Conservation (phyloP, 2,797 vertebrate genomes). For the Borostomias antarcticus region DNA sequence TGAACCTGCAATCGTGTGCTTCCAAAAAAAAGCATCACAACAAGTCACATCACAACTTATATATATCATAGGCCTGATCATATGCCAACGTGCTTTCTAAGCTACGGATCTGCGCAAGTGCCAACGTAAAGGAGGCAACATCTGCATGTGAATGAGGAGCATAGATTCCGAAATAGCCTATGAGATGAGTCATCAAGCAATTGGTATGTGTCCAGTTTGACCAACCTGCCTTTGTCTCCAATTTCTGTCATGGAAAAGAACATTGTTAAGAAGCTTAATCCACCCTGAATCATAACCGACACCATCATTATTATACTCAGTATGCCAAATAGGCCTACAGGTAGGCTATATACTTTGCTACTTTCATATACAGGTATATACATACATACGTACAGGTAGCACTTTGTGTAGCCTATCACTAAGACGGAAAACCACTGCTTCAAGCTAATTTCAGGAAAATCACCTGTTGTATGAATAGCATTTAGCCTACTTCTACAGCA, state of each 20-base stretch:
- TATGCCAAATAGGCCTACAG: too few species aligned
- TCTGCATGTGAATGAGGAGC: slow-evolving; percentile 79
- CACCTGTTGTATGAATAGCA: too few species aligned
- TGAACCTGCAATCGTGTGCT: slow-evolving; percentile 60
- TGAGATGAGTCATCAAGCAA: slow-evolving; percentile 32
- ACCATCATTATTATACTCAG: too few species aligned
- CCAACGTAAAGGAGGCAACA: slow-evolving; percentile 10
- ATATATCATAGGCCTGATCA: slow-evolving; percentile 82
- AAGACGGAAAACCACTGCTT: too few species aligned
- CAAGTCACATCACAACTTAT: slow-evolving; percentile 74
- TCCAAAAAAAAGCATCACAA: slow-evolving; percentile 47
- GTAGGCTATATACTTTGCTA: too few species aligned
- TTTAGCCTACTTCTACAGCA: too few species aligned
- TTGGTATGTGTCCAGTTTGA: slow-evolving; percentile 11
- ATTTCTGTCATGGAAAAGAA: not conserved
- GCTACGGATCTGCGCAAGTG: slow-evolving; percentile 27
- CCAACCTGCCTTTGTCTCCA: not conserved
- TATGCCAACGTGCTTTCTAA: slow-evolving; percentile 69
- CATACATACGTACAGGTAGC: too few species aligned
- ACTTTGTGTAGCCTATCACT: too few species aligned
- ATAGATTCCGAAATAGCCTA: not conserved
- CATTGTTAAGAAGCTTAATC: too few species aligned
- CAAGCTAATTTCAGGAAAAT: too few species aligned
- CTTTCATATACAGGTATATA: too few species aligned
- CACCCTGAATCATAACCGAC: too few species aligned